These are phyloP conservation scores for Trichonephila inaurata DNA, from an alignment of 1,140 invertebrate genomes.

Conservation along the genomic window DNA sequence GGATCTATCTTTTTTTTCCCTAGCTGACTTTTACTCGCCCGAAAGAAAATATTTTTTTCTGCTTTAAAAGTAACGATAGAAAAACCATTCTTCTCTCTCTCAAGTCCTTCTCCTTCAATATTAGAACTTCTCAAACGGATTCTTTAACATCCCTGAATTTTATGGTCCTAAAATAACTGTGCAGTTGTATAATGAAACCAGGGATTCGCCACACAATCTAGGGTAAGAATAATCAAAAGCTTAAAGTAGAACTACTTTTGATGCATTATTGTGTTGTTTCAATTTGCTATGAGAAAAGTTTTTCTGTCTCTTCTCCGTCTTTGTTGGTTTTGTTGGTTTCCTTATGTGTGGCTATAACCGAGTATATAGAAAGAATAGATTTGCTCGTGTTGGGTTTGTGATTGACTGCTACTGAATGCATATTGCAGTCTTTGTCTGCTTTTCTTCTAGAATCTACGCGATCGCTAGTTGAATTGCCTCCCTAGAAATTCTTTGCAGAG, in stretches of 20 bases:
- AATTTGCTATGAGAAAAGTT: conserved; percentile 43
- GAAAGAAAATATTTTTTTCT: not conserved
- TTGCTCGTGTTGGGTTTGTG: conserved; percentile 44
- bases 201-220: conserved; percentile 35
- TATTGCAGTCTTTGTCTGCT: conserved; percentile 39
- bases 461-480: conserved; percentile 50
- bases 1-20: not conserved
- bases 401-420: conserved; percentile 61
- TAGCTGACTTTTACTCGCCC: not conserved
- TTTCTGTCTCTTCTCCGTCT: not conserved
- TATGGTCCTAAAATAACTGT: conserved; percentile 48
- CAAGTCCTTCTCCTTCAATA: conserved; percentile 17
- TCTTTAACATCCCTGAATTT: conserved; percentile 38
- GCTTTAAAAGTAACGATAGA: not conserved
- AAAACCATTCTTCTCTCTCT: not conserved
- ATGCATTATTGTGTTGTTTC: conserved; percentile 63
- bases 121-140: conserved; percentile 22
- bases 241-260: conserved; percentile 38
- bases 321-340: not conserved
- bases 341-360: conserved; percentile 21
- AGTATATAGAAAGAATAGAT: conserved; percentile 41
- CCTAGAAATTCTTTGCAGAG: conserved; percentile 36
- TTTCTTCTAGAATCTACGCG: not conserved
- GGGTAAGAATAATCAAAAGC: conserved; percentile 38
- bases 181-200: conserved; percentile 63